phyloP scores from a whole-genome alignment of 2,113 vertebrate genomes.

The Marcusenius ussheri region DNA sequence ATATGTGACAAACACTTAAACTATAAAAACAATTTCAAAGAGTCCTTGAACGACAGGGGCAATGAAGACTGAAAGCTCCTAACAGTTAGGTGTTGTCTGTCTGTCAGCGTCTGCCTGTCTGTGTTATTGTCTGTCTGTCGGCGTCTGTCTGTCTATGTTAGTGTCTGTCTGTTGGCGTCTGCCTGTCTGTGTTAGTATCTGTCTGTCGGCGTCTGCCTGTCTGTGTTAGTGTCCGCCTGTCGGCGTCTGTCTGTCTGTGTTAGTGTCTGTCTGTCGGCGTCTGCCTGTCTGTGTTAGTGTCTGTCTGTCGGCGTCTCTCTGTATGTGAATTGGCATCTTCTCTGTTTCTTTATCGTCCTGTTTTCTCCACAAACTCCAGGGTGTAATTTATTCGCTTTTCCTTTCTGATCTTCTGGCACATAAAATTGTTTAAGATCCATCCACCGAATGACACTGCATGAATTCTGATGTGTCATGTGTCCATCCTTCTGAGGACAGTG shows the following conservation, averaged over 20 bases:
- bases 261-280: too few species aligned
- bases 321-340: background rate
- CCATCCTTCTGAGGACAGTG: background rate
- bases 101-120: too few species aligned
- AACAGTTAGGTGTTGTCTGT: background rate
- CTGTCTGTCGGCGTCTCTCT: background rate
- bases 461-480: background rate
- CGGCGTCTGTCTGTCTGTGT: too few species aligned
- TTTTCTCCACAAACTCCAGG: background rate
- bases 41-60: background rate
- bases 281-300: too few species aligned
- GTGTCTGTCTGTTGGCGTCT: too few species aligned
- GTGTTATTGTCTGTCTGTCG: too few species aligned
- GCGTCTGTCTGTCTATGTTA: too few species aligned
- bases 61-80: background rate
- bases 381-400: background rate
- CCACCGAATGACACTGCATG: too few species aligned
- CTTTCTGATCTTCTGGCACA: background rate
- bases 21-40: background rate
- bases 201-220: too few species aligned
- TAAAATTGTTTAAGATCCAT: background rate
- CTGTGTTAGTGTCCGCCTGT: too few species aligned
- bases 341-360: background rate
- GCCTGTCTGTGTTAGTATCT: too few species aligned
- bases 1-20: background rate